Conservation (phyloP, 2,113 vertebrate genomes). For the Pimephales promelas region DNA sequence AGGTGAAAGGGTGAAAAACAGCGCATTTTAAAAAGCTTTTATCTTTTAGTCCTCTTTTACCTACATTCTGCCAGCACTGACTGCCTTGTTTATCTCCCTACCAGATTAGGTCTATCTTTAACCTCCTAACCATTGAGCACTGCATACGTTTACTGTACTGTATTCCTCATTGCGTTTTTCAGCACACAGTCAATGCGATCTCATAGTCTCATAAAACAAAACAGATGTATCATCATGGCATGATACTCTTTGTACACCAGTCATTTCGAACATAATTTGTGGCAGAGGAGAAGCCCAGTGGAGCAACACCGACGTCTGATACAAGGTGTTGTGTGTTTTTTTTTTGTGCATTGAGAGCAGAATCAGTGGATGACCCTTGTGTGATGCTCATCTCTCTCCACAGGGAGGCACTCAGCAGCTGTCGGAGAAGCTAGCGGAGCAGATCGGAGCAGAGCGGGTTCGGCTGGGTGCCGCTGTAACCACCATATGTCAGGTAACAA, state of each 20-base stretch:
- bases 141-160: not conserved
- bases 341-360: not conserved
- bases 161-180: not conserved
- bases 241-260: not conserved
- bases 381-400: conserved; percentile 64
- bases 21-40: not conserved
- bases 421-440: conserved; percentile 71
- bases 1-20: not conserved
- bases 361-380: conserved; percentile 4
- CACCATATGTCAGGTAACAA: conserved; percentile 77
- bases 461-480: conserved; percentile 71
- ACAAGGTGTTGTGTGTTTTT: not conserved
- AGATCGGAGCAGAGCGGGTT: conserved; percentile 69
- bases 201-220: not conserved
- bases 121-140: not conserved
- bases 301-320: not conserved
- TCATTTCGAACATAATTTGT: not conserved
- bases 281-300: not conserved
- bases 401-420: conserved; percentile 80
- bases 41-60: conserved; percentile 29
- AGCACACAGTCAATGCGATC: not conserved
- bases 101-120: not conserved
- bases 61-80: not conserved
- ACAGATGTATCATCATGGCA: not conserved
- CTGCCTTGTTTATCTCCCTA: not conserved